phyloP scores from a whole-genome alignment of 2,888 invertebrate species.

The Tiliacea citrago region DNA sequence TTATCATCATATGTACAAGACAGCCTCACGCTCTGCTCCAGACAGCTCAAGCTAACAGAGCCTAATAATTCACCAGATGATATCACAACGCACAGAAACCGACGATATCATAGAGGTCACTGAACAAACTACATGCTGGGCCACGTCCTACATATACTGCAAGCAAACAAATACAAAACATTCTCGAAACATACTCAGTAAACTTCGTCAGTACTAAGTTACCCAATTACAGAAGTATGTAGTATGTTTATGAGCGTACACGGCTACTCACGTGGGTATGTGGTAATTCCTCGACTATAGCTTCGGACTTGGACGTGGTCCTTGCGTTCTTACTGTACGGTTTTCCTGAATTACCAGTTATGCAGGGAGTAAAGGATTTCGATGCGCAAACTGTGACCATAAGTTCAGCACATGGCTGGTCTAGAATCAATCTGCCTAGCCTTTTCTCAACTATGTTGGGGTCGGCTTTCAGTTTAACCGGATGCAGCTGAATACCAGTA shows the following conservation, averaged over 20 bases:
- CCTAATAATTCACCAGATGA: slow-evolving; percentile 34
- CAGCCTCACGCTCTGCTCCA: slow-evolving; percentile 8
- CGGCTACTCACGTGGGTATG: neutral
- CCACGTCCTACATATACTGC: slow-evolving; percentile 3
- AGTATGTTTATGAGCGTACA: neutral
- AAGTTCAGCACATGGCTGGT: too few species aligned
- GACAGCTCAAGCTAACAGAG: slow-evolving; percentile 47
- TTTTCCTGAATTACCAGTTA: too few species aligned
- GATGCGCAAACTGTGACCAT: too few species aligned
- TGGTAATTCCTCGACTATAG: neutral
- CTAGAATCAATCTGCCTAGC: too few species aligned
- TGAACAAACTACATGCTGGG: slow-evolving; percentile 18
- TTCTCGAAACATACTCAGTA: neutral
- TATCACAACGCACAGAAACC: slow-evolving; percentile 26
- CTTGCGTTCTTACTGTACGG: neutral
- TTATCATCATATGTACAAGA: slow-evolving; percentile 2
- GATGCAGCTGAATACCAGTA: too few species aligned
- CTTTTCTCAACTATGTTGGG: too few species aligned
- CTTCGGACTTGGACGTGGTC: neutral
- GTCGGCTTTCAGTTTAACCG: too few species aligned
- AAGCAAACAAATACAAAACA: slow-evolving; percentile 6
- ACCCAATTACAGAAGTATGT: slow-evolving; percentile 21
- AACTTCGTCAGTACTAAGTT: slow-evolving; percentile 8
- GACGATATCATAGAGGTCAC: slow-evolving; percentile 30
- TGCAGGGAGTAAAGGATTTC: too few species aligned